These are phyloP conservation scores for Lonchura striata DNA, from an alignment of 2,113 vertebrate genomes.

Conservation along the genomic window DNA sequence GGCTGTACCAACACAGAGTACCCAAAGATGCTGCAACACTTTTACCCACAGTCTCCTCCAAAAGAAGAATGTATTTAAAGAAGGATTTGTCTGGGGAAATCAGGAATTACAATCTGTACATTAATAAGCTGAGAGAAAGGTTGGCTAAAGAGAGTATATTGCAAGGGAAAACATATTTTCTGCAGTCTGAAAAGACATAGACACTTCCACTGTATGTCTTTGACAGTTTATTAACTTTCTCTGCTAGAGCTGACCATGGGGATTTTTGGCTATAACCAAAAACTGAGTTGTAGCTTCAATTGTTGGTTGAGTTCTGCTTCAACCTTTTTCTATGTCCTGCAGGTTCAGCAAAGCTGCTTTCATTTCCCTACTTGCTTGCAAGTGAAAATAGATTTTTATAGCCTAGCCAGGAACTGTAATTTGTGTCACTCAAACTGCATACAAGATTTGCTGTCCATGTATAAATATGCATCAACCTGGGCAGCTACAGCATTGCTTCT, in stretches of 20 bases:
- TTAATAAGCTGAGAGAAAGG: not conserved
- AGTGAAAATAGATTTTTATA: constrained; percentile 4
- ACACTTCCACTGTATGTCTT: not conserved
- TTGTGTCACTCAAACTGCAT: not conserved
- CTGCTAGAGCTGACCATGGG: not conserved
- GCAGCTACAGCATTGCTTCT: not conserved
- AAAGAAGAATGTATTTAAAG: not conserved
- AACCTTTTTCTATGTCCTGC: not conserved
- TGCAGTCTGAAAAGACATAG: not conserved
- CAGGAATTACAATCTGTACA: not conserved
- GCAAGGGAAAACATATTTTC: not conserved
- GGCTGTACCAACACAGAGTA: not conserved
- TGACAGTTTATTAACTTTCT: not conserved
- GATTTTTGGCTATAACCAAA: not conserved
- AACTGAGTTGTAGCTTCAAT: too few relatives aligned
- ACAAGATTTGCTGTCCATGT: not conserved
- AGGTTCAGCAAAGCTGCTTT: not conserved
- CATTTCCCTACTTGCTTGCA: not conserved
- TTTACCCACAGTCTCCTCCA: not conserved
- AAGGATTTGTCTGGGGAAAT: not conserved
- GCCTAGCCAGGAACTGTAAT: not conserved
- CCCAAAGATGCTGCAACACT: not conserved
- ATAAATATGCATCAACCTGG: not conserved
- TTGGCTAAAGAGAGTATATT: not conserved
- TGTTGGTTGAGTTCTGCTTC: not conserved